These are phyloP conservation scores for Micoletzkya japonica DNA, from an alignment of 2,888 invertebrate species.

Conservation along the genomic window DNA sequence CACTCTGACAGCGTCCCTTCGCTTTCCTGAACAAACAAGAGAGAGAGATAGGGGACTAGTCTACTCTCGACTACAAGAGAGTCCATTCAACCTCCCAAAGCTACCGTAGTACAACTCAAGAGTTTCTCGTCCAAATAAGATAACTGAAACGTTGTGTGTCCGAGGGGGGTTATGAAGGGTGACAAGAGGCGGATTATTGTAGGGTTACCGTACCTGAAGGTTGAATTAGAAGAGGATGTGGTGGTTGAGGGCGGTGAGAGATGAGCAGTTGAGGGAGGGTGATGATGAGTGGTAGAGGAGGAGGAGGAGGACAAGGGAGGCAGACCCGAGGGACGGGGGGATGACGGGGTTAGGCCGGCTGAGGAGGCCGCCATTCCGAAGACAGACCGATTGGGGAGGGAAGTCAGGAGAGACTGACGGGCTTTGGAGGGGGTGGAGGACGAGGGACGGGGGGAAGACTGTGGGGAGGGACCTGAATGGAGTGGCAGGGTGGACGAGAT, in stretches of 20 bases:
- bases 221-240: background rate
- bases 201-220: too few relatives aligned
- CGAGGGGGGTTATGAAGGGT: too few relatives aligned
- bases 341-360: conserved; percentile 19
- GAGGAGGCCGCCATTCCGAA: conserved; percentile 28
- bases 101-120: too few relatives aligned
- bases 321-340: conserved; percentile 7
- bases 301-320: conserved; percentile 9
- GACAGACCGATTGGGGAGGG: conserved; percentile 26
- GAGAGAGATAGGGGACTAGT: too few relatives aligned
- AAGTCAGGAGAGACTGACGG: conserved; percentile 17
- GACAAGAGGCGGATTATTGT: too few relatives aligned
- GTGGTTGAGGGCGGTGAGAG: background rate
- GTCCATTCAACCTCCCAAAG: background rate
- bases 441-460: conserved; percentile 18
- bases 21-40: conserved; percentile 29
- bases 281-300: background rate
- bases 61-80: background rate
- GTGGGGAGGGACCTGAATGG: background rate
- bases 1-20: conserved; percentile 29
- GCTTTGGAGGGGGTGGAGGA: conserved; percentile 12
- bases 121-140: too few relatives aligned
- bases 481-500: background rate
- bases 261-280: background rate
- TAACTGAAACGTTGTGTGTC: too few relatives aligned